Percentiles rank a stretch among this genome's conserved stretches.
Conservation (phyloP, 1,140 invertebrate species). For the Megathymus violae region DNA sequence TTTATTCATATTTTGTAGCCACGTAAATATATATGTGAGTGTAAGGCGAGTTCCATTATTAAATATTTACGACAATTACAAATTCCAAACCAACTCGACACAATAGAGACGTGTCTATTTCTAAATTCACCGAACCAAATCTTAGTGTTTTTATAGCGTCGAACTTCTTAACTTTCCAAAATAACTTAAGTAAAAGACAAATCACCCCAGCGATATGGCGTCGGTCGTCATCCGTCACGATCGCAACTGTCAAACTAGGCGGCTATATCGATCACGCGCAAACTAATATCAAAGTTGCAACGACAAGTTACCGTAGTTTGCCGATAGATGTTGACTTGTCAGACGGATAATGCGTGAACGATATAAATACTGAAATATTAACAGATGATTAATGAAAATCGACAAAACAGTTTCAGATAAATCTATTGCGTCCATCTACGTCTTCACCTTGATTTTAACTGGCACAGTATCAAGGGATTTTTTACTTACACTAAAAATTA, state of each 20-base stretch:
- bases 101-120: background rate
- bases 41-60: too few relatives aligned
- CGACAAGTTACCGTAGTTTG: conserved; percentile 46
- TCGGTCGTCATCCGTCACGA: conserved; percentile 65
- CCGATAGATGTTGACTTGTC: conserved; percentile 34
- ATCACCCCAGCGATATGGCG: conserved; percentile 61
- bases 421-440: too few relatives aligned
- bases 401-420: too few relatives aligned
- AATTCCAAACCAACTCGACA: background rate
- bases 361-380: background rate
- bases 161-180: conserved; percentile 14
- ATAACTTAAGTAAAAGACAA: conserved; percentile 57
- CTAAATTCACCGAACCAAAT: background rate
- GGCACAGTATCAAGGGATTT: too few relatives aligned
- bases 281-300: conserved; percentile 70
- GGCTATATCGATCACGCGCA: conserved; percentile 66
- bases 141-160: conserved; percentile 16
- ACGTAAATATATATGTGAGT: too few relatives aligned
- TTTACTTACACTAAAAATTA: too few relatives aligned
- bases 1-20: too few relatives aligned
- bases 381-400: background rate
- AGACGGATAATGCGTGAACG: background rate
- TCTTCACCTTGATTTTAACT: too few relatives aligned
- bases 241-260: conserved; percentile 65
- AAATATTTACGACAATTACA: too few relatives aligned